These are phyloP conservation scores for Oryzias javanicus DNA, from an alignment of 2,113 vertebrate species.

Conservation along the genomic window DNA sequence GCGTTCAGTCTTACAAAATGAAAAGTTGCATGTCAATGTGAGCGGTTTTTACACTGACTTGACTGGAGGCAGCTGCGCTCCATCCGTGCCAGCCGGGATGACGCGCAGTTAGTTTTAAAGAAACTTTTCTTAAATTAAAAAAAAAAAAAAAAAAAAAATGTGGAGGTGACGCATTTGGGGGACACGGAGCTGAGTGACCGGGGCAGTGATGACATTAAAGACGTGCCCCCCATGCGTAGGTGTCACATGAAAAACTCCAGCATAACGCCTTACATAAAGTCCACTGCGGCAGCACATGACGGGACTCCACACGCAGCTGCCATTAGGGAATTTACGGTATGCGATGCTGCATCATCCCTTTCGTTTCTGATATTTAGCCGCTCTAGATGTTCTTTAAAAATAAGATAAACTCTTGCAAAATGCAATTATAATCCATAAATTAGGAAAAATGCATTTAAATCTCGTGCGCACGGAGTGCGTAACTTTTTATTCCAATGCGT, in stretches of 20 bases:
- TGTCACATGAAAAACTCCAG: constrained; percentile 31
- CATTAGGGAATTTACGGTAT: neutral
- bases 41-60: neutral
- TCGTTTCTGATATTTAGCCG: neutral
- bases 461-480: too few relatives aligned
- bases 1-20: neutral
- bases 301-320: constrained; percentile 28
- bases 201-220: neutral
- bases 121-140: neutral
- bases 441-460: too few relatives aligned
- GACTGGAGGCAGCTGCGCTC: too few relatives aligned
- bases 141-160: neutral
- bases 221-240: constrained; percentile 1
- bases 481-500: too few relatives aligned
- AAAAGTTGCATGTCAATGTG: neutral
- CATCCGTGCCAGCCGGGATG: too few relatives aligned
- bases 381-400: too few relatives aligned
- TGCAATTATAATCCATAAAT: too few relatives aligned
- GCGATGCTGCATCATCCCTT: neutral
- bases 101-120: too few relatives aligned
- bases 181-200: too few relatives aligned
- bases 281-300: constrained; percentile 40
- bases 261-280: constrained; percentile 59
- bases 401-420: too few relatives aligned
- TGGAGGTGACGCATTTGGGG: too few relatives aligned